A percentile compares a stretch with the other conserved stretches of the same genome.
Conservation (phyloP, 2,888 invertebrate species). For the Eupeodes latifasciatus region DNA sequence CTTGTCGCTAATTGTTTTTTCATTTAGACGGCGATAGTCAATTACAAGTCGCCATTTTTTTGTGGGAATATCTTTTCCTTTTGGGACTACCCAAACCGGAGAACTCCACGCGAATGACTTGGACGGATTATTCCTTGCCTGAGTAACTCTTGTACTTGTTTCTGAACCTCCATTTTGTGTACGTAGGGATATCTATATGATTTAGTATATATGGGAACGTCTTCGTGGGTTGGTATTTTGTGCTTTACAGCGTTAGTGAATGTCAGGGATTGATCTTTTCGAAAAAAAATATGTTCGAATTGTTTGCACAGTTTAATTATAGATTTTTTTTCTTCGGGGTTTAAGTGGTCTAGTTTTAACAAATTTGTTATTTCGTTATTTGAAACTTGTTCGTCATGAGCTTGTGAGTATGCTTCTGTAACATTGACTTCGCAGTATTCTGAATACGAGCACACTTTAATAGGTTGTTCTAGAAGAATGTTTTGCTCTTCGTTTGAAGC, state of each 20-base stretch:
- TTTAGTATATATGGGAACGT: neutral
- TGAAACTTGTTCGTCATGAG: neutral
- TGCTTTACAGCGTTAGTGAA: neutral
- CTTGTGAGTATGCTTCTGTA: neutral
- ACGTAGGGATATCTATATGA: conserved; percentile 1
- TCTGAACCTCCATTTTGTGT: neutral
- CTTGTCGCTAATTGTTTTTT: too few relatives aligned
- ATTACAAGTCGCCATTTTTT: too few relatives aligned
- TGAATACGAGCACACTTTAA: too few relatives aligned
- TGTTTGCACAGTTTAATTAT: too few relatives aligned
- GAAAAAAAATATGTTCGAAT: too few relatives aligned
- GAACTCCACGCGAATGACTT: neutral
- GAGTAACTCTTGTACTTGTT: neutral
- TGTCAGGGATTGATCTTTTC: too few relatives aligned
- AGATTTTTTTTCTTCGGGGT: neutral
- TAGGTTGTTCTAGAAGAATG: neutral
- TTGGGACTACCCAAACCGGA: too few relatives aligned
- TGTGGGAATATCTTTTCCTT: too few relatives aligned
- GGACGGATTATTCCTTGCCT: neutral
- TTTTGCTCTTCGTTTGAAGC: neutral
- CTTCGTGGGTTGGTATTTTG: neutral
- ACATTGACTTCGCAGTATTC: too few relatives aligned
- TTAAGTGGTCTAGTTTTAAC: neutral
- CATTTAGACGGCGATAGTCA: too few relatives aligned
- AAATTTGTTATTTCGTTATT: neutral